These are phyloP conservation scores for Sprattus sprattus DNA, from an alignment of 2,113 vertebrate genomes.

Conservation along the genomic window DNA sequence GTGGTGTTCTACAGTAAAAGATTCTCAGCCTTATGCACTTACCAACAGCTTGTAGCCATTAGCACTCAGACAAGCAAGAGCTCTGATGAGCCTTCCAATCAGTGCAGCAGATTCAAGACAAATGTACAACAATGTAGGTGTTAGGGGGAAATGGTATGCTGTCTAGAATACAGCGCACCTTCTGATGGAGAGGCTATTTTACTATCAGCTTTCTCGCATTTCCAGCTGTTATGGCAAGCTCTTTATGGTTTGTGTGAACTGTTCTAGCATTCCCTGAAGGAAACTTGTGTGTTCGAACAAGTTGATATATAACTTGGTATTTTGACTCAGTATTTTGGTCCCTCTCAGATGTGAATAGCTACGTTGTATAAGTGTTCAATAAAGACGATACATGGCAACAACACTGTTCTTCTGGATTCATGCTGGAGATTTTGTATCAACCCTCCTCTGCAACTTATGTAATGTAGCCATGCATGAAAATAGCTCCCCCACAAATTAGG, in stretches of 20 bases:
- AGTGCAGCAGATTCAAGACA: neutral
- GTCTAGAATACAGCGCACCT: neutral
- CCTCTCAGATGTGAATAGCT: neutral
- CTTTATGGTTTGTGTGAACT: no score
- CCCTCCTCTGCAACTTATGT: neutral
- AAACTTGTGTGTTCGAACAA: no score
- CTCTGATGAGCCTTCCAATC: neutral
- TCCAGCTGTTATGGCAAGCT: neutral
- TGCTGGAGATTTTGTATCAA: neutral
- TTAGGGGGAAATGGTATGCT: neutral
- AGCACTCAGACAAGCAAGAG: neutral
- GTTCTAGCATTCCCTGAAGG: no score
- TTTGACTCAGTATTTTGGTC: neutral
- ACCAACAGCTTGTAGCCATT: neutral
- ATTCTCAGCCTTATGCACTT: neutral
- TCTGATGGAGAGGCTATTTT: neutral
- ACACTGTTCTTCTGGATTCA: neutral
- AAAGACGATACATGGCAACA: neutral
- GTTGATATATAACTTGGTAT: neutral
- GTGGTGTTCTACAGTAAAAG: neutral
- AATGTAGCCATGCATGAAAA: neutral
- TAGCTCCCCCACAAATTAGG: constrained; percentile 5
- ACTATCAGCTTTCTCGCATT: neutral
- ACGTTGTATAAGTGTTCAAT: neutral
- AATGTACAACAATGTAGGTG: neutral